phyloP scores from a whole-genome alignment of 2,113 vertebrate species.

The Trinectes maculatus region DNA sequence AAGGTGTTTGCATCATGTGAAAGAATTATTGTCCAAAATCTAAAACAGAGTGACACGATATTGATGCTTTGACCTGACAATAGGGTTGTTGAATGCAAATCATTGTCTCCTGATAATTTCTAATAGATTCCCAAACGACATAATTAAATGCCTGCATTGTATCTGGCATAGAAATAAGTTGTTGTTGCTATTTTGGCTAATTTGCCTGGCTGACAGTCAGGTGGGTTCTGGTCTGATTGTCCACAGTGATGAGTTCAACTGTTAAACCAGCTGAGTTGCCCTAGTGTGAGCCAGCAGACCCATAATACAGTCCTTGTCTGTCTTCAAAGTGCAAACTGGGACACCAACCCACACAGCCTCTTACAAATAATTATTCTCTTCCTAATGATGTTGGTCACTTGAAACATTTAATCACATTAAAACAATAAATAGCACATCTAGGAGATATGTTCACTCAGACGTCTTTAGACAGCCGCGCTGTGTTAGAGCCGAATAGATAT shows the following conservation, averaged over 20 bases:
- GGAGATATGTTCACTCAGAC: constrained; percentile 27
- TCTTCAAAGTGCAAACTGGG: constrained; percentile 41
- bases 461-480: constrained; percentile 40
- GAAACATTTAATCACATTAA: constrained; percentile 75
- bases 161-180: constrained; percentile 9
- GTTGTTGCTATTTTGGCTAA: constrained; percentile 22
- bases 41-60: too few species aligned
- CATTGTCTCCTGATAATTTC: constrained; percentile 1
- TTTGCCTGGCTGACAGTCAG: constrained; percentile 31
- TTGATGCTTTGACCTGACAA: too few species aligned
- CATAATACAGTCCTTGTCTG: constrained; percentile 28
- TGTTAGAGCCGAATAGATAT: constrained; percentile 21
- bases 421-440: constrained; percentile 72
- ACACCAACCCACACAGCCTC: constrained; percentile 22
- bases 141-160: constrained; percentile 23
- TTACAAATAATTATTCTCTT: constrained; percentile 34
- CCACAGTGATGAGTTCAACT: constrained; percentile 31
- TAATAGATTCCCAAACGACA: constrained; percentile 1
- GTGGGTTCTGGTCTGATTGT: constrained; percentile 37
- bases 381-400: constrained; percentile 52
- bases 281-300: constrained; percentile 16
- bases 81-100: not conserved
- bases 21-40: too few species aligned
- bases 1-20: too few species aligned
- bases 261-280: constrained; percentile 28